These are phyloP conservation scores for Petrocephalus zakoni DNA, from an alignment of 2,113 vertebrate genomes.

Conservation along the genomic window DNA sequence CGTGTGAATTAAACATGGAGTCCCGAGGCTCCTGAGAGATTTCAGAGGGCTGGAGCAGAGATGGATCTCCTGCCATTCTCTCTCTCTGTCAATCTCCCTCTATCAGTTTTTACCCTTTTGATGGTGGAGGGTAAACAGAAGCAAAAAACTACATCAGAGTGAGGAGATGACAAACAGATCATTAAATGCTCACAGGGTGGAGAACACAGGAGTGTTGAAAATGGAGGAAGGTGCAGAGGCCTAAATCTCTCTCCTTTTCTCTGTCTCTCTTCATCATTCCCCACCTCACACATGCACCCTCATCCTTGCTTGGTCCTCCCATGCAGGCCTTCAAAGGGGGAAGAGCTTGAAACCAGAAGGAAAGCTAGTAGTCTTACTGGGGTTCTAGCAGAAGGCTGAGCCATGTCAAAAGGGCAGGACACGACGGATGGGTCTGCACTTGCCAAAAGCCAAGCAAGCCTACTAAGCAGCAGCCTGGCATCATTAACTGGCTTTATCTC, in stretches of 20 bases:
- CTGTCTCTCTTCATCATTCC: not conserved
- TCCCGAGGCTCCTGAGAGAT: not conserved
- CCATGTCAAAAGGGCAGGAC: not conserved
- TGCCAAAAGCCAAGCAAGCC: not conserved
- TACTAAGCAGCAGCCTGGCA: not conserved
- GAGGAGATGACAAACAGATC: not conserved
- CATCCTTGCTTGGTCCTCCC: not conserved
- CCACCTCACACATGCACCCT: not conserved
- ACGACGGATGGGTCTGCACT: not conserved
- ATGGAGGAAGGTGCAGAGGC: not conserved
- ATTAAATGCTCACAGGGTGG: not conserved
- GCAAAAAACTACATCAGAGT: not conserved
- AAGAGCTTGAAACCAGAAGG: not conserved
- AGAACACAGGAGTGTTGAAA: not conserved
- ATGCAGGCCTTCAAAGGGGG: not conserved
- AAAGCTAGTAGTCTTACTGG: not conserved
- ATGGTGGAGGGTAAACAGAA: not conserved
- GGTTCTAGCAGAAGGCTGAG: not conserved
- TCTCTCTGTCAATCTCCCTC: not conserved
- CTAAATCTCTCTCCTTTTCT: not conserved
- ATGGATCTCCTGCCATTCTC: not conserved
- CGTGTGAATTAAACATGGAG: constrained; percentile 14
- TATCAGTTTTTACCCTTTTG: not conserved
- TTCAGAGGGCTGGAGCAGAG: not conserved
- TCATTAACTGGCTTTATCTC: not conserved